These are phyloP conservation scores for Premnoplex brunnescens DNA, from an alignment of 2,797 vertebrate species.

Conservation along the genomic window DNA sequence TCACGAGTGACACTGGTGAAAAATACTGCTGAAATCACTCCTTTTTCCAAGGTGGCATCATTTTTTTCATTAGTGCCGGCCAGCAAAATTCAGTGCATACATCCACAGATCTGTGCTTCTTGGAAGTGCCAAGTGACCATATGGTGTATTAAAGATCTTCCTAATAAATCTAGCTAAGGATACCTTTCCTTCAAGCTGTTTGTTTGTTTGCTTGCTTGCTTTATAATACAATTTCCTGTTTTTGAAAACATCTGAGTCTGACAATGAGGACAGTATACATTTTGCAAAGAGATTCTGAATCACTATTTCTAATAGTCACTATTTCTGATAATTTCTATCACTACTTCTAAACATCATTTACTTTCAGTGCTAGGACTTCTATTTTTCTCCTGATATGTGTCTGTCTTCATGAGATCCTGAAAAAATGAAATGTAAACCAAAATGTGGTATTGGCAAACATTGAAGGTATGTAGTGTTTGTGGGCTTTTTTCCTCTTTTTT, in stretches of 20 bases:
- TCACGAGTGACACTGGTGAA: conserved; percentile 18
- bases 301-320: not conserved
- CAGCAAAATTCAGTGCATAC: not conserved
- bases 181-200: conserved; percentile 41
- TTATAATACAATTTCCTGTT: conserved; percentile 40
- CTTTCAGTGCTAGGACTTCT: conserved; percentile 54
- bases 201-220: not conserved
- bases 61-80: not conserved
- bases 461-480: not conserved
- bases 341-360: conserved; percentile 10
- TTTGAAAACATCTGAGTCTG: conserved; percentile 51
- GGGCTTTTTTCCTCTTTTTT: not conserved
- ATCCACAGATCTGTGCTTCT: not conserved
- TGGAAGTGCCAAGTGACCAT: conserved; percentile 9
- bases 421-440: conserved; percentile 37
- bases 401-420: conserved; percentile 38
- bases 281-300: conserved; percentile 47
- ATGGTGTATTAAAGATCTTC: conserved; percentile 41
- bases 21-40: conserved; percentile 8
- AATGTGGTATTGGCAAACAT: not conserved
- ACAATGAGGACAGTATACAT: conserved; percentile 3
- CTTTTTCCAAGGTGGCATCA: not conserved
- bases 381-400: conserved; percentile 53
- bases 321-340: no score
- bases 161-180: conserved; percentile 69